Percentiles rank a stretch among this genome's conserved stretches.
Evolutionary conservation across 2,797 vertebrate genomes (phyloP).

Genomic region (Enteromius fasciolatus): DNA sequence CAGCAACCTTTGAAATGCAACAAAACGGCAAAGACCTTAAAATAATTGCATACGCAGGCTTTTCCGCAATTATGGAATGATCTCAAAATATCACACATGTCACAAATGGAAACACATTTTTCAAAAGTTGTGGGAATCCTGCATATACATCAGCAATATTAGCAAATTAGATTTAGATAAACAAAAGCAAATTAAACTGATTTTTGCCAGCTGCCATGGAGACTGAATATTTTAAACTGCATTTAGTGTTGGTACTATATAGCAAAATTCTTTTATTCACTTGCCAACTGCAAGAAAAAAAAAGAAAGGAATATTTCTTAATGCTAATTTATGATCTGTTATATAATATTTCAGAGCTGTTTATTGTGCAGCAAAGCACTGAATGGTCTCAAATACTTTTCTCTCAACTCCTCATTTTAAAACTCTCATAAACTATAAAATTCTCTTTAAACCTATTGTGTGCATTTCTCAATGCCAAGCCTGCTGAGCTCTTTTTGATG

Average conservation of each 20-base stretch:
- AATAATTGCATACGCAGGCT: not conserved
- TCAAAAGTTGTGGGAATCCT: not conserved
- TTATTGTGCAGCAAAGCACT: constrained; percentile 31
- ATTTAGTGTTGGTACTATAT: not conserved
- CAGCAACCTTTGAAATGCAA: constrained; percentile 30
- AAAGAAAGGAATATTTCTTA: constrained; percentile 28
- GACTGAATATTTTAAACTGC: not conserved
- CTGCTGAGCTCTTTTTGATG: not conserved
- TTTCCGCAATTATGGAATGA: not conserved
- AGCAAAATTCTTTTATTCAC: not conserved
- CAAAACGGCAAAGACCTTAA: constrained; percentile 20
- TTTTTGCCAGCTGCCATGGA: constrained; percentile 15
- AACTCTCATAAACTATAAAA: not conserved
- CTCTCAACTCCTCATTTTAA: not conserved
- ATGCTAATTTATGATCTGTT: not conserved
- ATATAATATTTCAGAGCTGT: constrained; percentile 2
- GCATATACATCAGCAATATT: constrained; percentile 29
- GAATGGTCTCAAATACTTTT: constrained; percentile 15
- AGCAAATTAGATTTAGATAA: not conserved
- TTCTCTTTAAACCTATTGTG: not conserved
- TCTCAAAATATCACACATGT: not conserved
- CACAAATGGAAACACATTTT: not conserved
- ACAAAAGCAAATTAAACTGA: not conserved
- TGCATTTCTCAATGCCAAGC: constrained; percentile 9
- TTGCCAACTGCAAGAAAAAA: constrained; percentile 24